Conservation (phyloP, 2,797 vertebrate species). For the Iguana delicatissima region DNA sequence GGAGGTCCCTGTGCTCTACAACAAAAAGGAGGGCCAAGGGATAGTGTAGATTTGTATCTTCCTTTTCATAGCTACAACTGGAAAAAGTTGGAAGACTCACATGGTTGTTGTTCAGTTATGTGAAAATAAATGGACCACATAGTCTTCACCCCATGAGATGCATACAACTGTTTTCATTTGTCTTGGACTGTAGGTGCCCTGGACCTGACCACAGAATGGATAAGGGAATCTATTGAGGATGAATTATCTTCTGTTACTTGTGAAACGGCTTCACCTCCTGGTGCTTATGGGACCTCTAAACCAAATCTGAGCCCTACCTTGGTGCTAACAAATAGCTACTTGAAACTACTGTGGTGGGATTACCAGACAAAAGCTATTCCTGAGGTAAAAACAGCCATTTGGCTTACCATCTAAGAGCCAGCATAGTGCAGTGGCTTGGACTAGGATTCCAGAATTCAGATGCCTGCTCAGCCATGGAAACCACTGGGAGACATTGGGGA, state of each 20-base stretch:
- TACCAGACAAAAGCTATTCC: constrained; percentile 84
- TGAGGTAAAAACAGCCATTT: constrained; percentile 82
- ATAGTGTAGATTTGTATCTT: neutral
- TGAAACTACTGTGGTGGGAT: constrained; percentile 90
- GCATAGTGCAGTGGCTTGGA: too few species aligned
- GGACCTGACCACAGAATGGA: constrained; percentile 91
- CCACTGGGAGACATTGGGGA: too few species aligned
- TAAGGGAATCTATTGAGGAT: constrained; percentile 87
- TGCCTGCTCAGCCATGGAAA: too few species aligned
- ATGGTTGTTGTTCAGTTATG: neutral
- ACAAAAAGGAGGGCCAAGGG: neutral
- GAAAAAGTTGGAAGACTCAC: neutral
- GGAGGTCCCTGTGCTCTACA: neutral
- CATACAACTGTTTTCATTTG: constrained; percentile 10
- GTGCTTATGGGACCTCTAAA: constrained; percentile 75
- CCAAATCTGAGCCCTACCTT: constrained; percentile 84
- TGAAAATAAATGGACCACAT: neutral
- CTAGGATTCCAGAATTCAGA: too few species aligned
- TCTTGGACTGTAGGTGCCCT: constrained; percentile 83
- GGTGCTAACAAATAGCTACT: constrained; percentile 89
- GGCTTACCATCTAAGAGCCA: neutral
- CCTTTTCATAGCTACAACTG: neutral
- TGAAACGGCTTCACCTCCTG: constrained; percentile 69
- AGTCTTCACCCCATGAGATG: neutral
- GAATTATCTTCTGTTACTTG: constrained; percentile 75